Conservation (phyloP, 2,113 vertebrate species). For the Fulmarus glacialis region DNA sequence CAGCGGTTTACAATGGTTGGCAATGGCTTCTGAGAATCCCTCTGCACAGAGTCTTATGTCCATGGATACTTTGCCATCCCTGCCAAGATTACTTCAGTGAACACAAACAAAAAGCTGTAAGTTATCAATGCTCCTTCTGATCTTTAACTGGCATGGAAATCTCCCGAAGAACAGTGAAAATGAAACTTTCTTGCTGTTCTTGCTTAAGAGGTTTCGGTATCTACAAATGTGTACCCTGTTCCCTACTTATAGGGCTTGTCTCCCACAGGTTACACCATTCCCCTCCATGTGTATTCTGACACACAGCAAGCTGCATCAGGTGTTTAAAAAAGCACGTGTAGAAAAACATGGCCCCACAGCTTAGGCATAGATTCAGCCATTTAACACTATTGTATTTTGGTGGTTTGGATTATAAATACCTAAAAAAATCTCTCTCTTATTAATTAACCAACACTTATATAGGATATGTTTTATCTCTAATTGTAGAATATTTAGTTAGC, state of each 20-base stretch:
- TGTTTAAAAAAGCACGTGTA: not conserved
- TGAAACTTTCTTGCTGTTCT: not conserved
- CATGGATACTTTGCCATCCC: not conserved
- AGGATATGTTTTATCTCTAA: not conserved
- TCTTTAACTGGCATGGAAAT: not conserved
- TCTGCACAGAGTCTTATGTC: not conserved
- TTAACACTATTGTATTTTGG: not conserved
- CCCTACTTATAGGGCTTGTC: not conserved
- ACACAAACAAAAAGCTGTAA: not conserved
- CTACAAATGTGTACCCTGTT: not conserved
- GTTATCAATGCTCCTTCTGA: not conserved
- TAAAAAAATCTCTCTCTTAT: not conserved
- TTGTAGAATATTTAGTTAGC: not conserved
- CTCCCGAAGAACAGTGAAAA: not conserved
- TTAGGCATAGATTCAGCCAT: not conserved
- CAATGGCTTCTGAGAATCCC: not conserved
- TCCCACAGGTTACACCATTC: not conserved
- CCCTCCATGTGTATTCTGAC: not conserved
- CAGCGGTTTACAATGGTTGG: not conserved
- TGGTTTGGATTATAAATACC: not conserved
- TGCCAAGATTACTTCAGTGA: not conserved
- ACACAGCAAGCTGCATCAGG: too few species aligned
- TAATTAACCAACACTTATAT: not conserved
- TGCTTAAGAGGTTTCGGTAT: not conserved
- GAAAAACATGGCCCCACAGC: not conserved